Conservation (phyloP, 2,113 vertebrate species). For the Ceyx cyanopectus region DNA sequence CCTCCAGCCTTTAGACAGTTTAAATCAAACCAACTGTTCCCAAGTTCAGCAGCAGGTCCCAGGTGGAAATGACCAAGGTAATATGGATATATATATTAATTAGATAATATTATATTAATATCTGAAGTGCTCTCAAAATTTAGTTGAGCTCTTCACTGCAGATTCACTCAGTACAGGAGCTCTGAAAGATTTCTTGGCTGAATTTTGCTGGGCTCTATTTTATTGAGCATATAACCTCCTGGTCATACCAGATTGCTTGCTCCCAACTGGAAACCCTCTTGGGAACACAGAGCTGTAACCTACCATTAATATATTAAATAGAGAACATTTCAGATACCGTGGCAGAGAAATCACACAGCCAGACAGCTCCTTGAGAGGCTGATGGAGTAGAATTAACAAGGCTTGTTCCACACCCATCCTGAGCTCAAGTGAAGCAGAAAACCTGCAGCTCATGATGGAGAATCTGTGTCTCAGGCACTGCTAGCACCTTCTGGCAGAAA, state of each 20-base stretch:
- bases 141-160: neutral
- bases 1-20: no score
- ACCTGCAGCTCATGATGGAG: neutral
- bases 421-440: neutral
- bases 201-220: neutral
- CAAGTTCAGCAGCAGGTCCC: no score
- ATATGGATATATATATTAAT: neutral
- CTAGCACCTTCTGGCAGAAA: neutral
- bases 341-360: neutral
- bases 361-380: neutral
- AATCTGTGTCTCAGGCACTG: neutral
- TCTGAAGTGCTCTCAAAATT: neutral
- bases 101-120: neutral
- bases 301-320: neutral
- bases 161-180: neutral
- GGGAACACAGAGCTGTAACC: neutral
- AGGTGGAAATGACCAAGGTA: no score
- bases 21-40: no score
- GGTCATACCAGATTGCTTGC: neutral
- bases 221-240: neutral
- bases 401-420: neutral
- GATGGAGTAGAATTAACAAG: neutral
- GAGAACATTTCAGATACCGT: constrained; percentile 1
- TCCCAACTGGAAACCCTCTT: neutral
- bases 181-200: neutral